Conservation (phyloP, 2,113 vertebrate genomes). For the Micronycteris hirsuta region DNA sequence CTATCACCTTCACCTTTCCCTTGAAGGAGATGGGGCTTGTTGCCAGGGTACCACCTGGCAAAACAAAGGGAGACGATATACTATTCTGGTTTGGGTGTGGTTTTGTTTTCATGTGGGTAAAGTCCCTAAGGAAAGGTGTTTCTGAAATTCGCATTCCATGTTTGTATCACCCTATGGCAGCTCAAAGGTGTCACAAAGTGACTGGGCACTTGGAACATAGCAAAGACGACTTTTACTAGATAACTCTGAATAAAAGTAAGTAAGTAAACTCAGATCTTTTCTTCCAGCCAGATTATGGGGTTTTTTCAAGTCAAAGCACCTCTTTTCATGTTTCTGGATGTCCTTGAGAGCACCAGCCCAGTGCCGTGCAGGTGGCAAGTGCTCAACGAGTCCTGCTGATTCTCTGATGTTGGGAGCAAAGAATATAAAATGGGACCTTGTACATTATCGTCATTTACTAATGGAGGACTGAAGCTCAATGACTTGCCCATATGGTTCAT, state of each 20-base stretch:
- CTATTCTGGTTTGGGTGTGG: not conserved
- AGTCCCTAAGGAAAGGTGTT: not conserved
- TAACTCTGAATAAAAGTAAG: not conserved
- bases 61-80: not conserved
- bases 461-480: not conserved
- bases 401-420: not conserved
- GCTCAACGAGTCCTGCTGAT: not conserved
- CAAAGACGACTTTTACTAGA: not conserved
- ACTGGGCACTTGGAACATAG: not conserved
- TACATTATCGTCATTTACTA: not conserved
- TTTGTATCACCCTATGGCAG: not conserved
- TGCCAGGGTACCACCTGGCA: not conserved
- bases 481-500: not conserved
- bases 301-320: not conserved
- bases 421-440: not conserved
- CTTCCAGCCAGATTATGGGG: not conserved
- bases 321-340: not conserved
- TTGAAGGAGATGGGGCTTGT: not conserved
- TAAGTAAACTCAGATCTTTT: not conserved
- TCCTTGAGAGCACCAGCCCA: not conserved
- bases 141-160: not conserved
- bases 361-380: not conserved
- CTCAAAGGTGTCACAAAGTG: not conserved
- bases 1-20: not conserved
- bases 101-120: not conserved